Evolutionary conservation across 1,140 invertebrate species (phyloP).

Genomic region (Agrypnia vestita): DNA sequence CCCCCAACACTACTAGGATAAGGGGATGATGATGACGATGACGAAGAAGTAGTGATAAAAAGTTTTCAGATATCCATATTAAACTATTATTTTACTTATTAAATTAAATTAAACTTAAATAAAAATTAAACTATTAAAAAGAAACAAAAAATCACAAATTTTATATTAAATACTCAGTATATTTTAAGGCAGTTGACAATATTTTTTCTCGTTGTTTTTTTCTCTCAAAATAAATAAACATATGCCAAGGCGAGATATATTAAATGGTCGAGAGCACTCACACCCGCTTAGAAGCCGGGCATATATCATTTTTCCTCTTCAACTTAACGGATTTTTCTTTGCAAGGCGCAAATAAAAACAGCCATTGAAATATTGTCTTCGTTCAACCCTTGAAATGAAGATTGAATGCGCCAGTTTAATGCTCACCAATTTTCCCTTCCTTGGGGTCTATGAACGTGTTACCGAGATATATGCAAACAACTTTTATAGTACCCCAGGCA

Average conservation of each 20-base stretch:
- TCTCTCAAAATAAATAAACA: neutral
- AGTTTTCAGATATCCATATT: too few species aligned
- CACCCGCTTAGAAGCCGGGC: neutral
- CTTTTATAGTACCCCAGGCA: too few species aligned
- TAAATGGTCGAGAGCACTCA: neutral
- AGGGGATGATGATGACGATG: too few species aligned
- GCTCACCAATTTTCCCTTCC: conserved; percentile 40
- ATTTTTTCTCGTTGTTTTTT: neutral
- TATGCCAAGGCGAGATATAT: neutral
- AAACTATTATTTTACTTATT: too few species aligned
- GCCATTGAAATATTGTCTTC: conserved; percentile 51
- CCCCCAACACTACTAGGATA: too few species aligned
- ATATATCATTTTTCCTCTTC: conserved; percentile 29
- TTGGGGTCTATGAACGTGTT: neutral
- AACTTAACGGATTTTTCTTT: neutral
- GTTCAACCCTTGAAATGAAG: conserved; percentile 51
- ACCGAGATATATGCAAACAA: neutral
- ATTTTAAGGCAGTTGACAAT: neutral
- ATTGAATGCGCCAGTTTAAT: conserved; percentile 47
- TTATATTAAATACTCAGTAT: too few species aligned
- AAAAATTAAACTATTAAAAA: too few species aligned
- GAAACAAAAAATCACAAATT: too few species aligned
- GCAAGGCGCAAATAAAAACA: conserved; percentile 12
- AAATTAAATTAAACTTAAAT: too few species aligned
- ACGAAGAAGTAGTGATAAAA: too few species aligned